Evolutionary conservation across 2,113 vertebrate species (phyloP), one percentile per base, ranked within the genome.

Genomic region (Pachypanchax playfairii): DNA sequence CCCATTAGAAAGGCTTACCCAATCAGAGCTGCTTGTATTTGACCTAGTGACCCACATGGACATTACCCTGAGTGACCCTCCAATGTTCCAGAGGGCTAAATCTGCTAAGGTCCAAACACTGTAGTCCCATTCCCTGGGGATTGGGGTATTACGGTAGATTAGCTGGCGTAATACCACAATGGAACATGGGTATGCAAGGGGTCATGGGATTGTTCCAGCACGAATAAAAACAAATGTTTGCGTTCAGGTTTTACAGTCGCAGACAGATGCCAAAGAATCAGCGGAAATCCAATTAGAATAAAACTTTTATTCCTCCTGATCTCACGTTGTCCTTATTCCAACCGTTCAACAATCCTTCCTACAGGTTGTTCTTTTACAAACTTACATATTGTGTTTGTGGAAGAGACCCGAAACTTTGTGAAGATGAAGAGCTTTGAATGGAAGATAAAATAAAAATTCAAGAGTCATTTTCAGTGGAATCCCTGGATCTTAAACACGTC

Each of bases 61-160:
- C 69, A 64, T 77, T 74, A 82, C 85, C 84, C 83, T 28, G 46
- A 4, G 26, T 61, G 75, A 85, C 81, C 84, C 28, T 11, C 47
- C 2, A 0, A 63, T 22, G 70, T 72, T 60, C 60, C 48, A 18
- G 28, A n/a, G 35, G 62, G 57, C 65, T 21, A 35, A 74, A 39
- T 65, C 50, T 41, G 43, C 74, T 21, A 4, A 24, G 59, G 68
- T 72, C 72, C 71, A 52, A 68, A 69, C 67, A 63, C 51, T 24
- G 42, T 22, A 5, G 44, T 61, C 61, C 67, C 53, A 56, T 75
- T 84, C 77, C 72, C 77, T 29, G 0, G 67, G 77, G 79, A 82
- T 79, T 56, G 78, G 50, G 50, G 71, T 14, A 80, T 86, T 88
- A 87, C 82, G 65, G 76, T 74, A 79, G 86, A 87, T 87, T 88